Base-by-base conservation (phyloP, 2,888 invertebrate genomes). In the Calameuta idolon region DNA sequence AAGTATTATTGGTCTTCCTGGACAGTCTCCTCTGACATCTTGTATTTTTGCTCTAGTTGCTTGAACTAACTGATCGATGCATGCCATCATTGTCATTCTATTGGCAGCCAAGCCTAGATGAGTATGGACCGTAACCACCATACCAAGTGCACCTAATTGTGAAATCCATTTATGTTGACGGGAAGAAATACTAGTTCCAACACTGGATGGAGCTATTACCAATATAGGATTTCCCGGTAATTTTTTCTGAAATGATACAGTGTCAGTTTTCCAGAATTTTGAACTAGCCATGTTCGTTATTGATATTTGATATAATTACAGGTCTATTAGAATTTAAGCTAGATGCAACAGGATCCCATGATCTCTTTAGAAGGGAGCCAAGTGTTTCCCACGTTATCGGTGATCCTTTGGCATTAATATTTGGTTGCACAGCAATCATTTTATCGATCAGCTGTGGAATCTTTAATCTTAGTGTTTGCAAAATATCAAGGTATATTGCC, bases 301-400 rank as follows among this genome's bases (percentile, higher is more conserved):
- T 3, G 69, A 30, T 76, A 76, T 34, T 69, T 76, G 1, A 35
- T 30, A 69, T 75, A 88, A 90, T 91, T 90, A 95, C 95, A 73
- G 94, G 94, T 91, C 95, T 95, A 79, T 94, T 93, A 76, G 94
- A 93, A 80, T 92, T 92, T 73, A 95, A 90, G 81, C 92, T 92
- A 31, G 93, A 90, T 4, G 93, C 91, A 12, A 95, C 93, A 0
- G 96, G 97, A 89, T 97, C 96, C 96, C 96, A 96, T 12, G 95
- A 94, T 80, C 94, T 92, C 87, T 95, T 95, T 35, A 95, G 86
- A 69, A 96, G 92, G 0, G 95, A 93, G 69, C 93, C 93, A 35
- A 96, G 91, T 12, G 94, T 93, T 85, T 96, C 96, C 84, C 94
- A 93, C 74, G 93, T 93, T 55, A 93, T 91, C n/a, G 92, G 91